Evolutionary conservation across 92 coral and sea anemone species (phyloP).

Genomic region (Actinernus sp.): DNA sequence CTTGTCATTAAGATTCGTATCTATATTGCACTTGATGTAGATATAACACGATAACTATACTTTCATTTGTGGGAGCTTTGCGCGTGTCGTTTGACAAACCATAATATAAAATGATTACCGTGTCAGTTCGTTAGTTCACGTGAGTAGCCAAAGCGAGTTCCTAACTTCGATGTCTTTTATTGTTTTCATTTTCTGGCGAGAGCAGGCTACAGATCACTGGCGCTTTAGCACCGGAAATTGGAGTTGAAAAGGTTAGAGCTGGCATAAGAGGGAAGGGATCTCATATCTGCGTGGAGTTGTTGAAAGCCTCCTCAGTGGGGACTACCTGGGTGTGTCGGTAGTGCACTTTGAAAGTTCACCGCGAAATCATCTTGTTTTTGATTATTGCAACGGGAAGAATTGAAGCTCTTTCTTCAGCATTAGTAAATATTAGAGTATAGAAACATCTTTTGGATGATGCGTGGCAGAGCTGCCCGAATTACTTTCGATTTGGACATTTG

Average conservation of each 20-base stretch:
- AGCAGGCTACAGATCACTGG: conserved; percentile 2
- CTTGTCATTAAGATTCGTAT: too few species aligned
- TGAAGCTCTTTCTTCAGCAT: too few species aligned
- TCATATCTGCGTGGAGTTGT: conserved; percentile 11
- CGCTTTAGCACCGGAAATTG: conserved; percentile 71
- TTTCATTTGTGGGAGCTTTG: too few species aligned
- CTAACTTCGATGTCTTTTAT: neutral
- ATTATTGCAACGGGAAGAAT: too few species aligned
- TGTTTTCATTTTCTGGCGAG: neutral
- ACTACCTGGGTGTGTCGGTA: neutral
- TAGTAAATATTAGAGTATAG: too few species aligned
- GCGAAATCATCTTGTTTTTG: neutral
- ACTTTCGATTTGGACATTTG: conserved; percentile 7
- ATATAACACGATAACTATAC: too few species aligned
- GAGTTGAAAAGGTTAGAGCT: conserved; percentile 58
- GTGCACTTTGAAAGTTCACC: neutral
- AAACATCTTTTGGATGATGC: too few species aligned
- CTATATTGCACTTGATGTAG: too few species aligned
- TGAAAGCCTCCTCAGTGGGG: conserved; percentile 17
- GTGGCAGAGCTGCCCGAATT: neutral
- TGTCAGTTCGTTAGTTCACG: too few species aligned
- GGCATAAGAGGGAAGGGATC: conserved; percentile 8
- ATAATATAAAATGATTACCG: too few species aligned
- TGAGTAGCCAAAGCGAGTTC: too few species aligned
- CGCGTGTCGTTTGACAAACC: too few species aligned